Percentiles rank a stretch among this genome's conserved stretches.
Conservation (phyloP, 2,888 invertebrate species). For the Agrotis puta region DNA sequence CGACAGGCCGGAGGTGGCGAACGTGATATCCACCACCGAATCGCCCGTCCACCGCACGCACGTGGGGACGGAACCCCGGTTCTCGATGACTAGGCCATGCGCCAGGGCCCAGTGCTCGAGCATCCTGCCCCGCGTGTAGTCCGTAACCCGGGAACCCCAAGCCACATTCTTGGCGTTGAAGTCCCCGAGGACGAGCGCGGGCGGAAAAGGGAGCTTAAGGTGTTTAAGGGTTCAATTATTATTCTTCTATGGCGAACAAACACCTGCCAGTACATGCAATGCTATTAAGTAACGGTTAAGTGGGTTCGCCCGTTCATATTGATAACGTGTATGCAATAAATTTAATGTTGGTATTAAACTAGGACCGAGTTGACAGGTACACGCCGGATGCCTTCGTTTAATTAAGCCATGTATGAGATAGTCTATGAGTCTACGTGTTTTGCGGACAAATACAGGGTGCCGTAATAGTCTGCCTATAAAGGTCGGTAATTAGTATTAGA, state of each 20-base stretch:
- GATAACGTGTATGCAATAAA: conserved; percentile 57
- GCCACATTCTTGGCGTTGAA: no score
- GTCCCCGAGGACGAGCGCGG: no score
- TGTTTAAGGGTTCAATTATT: conserved; percentile 55
- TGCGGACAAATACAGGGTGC: conserved; percentile 20
- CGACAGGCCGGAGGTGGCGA: no score
- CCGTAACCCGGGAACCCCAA: no score
- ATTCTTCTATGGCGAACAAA: conserved; percentile 52
- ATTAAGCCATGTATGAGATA: conserved; percentile 33
- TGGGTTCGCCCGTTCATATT: conserved; percentile 44
- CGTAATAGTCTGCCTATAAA: conserved; percentile 26
- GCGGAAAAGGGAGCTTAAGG: conserved; percentile 56
- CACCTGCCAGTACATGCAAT: conserved; percentile 62
- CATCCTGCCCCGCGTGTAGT: no score
- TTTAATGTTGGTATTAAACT: conserved; percentile 43
- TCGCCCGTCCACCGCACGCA: no score
- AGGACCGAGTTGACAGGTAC: conserved; percentile 48
- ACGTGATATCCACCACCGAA: no score
- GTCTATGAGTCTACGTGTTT: conserved; percentile 47
- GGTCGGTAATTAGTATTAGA: conserved; percentile 17
- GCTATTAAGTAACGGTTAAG: conserved; percentile 58
- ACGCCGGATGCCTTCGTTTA: conserved; percentile 54
- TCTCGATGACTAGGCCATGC: no score
- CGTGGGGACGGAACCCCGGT: no score
- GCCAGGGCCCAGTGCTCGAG: no score